Evolutionary conservation across 2,888 invertebrate genomes (phyloP).

Genomic region (Trichopoda pennipes): DNA sequence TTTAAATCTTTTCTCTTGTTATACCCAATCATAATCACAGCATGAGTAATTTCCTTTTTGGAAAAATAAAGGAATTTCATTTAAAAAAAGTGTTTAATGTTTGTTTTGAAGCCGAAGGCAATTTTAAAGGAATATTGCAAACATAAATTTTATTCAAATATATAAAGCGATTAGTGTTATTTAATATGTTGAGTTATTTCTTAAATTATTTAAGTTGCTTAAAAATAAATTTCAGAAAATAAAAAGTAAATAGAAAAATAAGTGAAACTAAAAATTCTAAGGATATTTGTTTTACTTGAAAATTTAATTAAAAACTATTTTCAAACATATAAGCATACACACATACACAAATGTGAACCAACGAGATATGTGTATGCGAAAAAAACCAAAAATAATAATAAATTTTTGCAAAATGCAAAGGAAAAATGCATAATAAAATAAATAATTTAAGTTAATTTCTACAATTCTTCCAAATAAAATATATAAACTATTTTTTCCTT

Average conservation of each 20-base stretch:
- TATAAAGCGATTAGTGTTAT: too few species aligned
- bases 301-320: slow-evolving; percentile 29
- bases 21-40: too few species aligned
- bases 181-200: too few species aligned
- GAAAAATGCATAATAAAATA: not conserved
- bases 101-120: too few species aligned
- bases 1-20: too few species aligned
- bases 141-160: too few species aligned
- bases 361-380: not conserved
- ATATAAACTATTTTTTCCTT: slow-evolving; percentile 9
- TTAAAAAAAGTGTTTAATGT: too few species aligned
- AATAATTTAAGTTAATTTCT: not conserved
- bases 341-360: not conserved
- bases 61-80: too few species aligned
- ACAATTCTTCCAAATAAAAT: not conserved
- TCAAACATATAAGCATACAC: not conserved
- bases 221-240: too few species aligned
- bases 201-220: too few species aligned
- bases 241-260: slow-evolving; percentile 23
- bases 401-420: slow-evolving; percentile 2
- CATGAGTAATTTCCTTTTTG: too few species aligned
- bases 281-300: slow-evolving; percentile 30
- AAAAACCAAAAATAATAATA: slow-evolving; percentile 26
- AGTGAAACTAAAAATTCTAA: not conserved
- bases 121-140: too few species aligned